phyloP scores from a whole-genome alignment of 2,797 vertebrate genomes.

The Coccyzus lansbergi region DNA sequence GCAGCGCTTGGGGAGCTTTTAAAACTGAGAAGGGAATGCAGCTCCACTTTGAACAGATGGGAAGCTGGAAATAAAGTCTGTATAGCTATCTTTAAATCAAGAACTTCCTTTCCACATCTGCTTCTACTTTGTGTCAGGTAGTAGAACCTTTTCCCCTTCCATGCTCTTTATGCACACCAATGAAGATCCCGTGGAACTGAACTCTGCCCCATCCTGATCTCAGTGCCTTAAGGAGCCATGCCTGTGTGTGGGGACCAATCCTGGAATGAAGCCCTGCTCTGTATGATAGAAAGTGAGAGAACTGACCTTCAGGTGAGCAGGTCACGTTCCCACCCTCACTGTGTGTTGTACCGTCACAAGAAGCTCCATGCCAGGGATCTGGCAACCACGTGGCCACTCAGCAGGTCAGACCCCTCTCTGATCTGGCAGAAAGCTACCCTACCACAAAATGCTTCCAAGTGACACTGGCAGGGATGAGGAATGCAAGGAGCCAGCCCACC shows the following conservation, averaged over 20 bases:
- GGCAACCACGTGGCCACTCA: rapidly evolving
- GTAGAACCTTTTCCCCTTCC: background rate
- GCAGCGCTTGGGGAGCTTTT: background rate
- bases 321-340: background rate
- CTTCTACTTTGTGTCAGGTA: background rate
- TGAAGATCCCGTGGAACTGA: rapidly evolving
- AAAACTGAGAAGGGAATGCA: background rate
- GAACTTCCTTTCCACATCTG: background rate
- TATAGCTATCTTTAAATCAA: background rate
- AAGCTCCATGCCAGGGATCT: background rate
- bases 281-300: background rate
- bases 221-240: background rate
- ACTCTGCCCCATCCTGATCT: background rate
- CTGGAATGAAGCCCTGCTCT: background rate
- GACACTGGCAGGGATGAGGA: background rate
- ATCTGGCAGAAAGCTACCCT: background rate
- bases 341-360: background rate
- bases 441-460: background rate
- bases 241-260: background rate
- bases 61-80: background rate
- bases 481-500: background rate
- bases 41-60: background rate
- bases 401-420: background rate
- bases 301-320: rapidly evolving
- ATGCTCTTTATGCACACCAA: background rate